Conservation (phyloP, 2,113 vertebrate genomes). For the Sprattus sprattus region DNA sequence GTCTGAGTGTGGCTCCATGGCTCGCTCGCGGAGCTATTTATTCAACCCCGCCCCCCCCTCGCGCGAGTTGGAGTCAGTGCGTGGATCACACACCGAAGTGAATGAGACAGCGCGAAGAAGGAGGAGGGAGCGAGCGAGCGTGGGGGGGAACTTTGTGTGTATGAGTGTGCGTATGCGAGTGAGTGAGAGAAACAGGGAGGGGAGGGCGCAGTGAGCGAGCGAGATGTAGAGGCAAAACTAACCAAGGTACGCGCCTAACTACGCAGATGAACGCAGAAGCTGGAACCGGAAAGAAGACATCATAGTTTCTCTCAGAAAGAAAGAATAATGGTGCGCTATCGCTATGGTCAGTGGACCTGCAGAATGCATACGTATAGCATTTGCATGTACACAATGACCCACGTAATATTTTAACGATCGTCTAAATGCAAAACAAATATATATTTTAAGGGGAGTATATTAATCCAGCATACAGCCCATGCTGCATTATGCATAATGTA, state of each 20-base stretch:
- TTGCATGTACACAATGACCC: neutral
- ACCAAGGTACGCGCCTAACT: slow-evolving; percentile 48
- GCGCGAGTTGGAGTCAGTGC: slow-evolving; percentile 62
- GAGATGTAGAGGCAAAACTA: slow-evolving; percentile 19
- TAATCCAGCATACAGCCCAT: too few relatives aligned
- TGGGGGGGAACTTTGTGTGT: slow-evolving; percentile 15
- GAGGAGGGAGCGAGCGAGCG: slow-evolving; percentile 3
- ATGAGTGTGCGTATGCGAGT: slow-evolving; percentile 17
- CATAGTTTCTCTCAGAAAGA: slow-evolving; percentile 28
- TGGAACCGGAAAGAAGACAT: slow-evolving; percentile 65
- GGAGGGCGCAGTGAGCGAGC: slow-evolving; percentile 49
- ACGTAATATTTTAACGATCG: neutral
- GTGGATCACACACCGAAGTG: slow-evolving; percentile 69
- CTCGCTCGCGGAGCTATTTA: slow-evolving; percentile 66
- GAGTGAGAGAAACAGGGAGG: slow-evolving; percentile 52
- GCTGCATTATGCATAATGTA: too few relatives aligned
- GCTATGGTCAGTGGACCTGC: slow-evolving; percentile 23
- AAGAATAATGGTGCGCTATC: slow-evolving; percentile 24
- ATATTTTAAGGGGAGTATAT: too few relatives aligned
- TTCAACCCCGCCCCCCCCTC: slow-evolving; percentile 68
- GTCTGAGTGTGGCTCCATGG: slow-evolving; percentile 72
- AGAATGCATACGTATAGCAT: neutral
- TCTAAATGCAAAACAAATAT: slow-evolving; percentile 13
- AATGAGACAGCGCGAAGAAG: slow-evolving; percentile 65
- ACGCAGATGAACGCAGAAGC: slow-evolving; percentile 64